phyloP scores from a whole-genome alignment of 2,797 vertebrate species.

The Antrozous pallidus region DNA sequence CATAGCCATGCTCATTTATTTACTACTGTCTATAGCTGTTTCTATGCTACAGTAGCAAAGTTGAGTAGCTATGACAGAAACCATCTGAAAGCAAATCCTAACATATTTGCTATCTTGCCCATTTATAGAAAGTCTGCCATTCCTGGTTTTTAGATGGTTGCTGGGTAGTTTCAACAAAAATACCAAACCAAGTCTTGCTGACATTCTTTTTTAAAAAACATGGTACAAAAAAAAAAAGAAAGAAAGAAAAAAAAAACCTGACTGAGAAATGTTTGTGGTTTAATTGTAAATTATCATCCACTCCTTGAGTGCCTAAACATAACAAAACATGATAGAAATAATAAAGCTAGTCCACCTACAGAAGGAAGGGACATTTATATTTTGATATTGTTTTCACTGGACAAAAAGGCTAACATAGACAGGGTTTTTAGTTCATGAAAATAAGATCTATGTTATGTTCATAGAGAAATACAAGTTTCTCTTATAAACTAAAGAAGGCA shows the following conservation, averaged over 20 bases:
- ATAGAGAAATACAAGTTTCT: conserved; percentile 15
- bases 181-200: background rate
- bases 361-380: background rate
- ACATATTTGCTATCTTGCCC: background rate
- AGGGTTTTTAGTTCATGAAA: background rate
- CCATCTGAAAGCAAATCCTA: background rate
- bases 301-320: background rate
- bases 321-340: background rate
- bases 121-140: background rate
- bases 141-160: background rate
- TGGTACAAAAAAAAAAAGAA: background rate
- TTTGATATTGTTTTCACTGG: background rate
- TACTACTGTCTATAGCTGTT: background rate
- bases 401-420: background rate
- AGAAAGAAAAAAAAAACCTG: background rate
- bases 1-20: background rate
- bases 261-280: background rate
- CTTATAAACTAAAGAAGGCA: background rate
- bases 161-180: conserved; percentile 10
- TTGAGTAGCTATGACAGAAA: background rate
- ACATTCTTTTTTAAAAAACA: background rate
- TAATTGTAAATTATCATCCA: background rate
- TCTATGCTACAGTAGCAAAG: background rate
- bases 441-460: background rate
- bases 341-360: background rate